Conservation (phyloP, 2,888 invertebrate genomes). For the Thymelicus lineola region DNA sequence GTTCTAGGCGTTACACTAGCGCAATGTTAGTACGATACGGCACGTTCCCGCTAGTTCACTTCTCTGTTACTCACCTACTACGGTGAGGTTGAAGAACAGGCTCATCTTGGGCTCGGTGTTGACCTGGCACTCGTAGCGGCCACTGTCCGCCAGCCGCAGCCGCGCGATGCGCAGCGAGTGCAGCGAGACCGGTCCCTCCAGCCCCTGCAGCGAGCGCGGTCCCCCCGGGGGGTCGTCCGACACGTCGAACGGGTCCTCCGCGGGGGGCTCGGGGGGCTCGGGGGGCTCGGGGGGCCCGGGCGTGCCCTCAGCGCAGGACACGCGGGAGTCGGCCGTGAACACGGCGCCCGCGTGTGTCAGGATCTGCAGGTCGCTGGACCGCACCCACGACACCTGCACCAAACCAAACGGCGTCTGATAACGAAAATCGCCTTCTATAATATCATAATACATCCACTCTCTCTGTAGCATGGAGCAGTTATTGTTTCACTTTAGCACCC, state of each 20-base stretch:
- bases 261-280: constrained; percentile 68
- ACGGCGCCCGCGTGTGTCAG: constrained; percentile 87
- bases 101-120: constrained; percentile 91
- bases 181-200: constrained; percentile 68
- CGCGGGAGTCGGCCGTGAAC: constrained; percentile 89
- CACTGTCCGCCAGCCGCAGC: constrained; percentile 86
- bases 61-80: constrained; percentile 80
- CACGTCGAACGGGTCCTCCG: constrained; percentile 75
- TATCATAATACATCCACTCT: too few species aligned
- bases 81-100: constrained; percentile 87
- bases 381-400: constrained; percentile 90
- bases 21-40: too few species aligned
- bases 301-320: constrained; percentile 85
- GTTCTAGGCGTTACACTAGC: not conserved
- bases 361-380: constrained; percentile 89
- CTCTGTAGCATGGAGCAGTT: too few species aligned
- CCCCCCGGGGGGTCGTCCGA: constrained; percentile 82
- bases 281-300: constrained; percentile 63
- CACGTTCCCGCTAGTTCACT: too few species aligned
- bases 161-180: constrained; percentile 85
- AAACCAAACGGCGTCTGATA: not conserved
- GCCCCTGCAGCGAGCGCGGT: constrained; percentile 76
- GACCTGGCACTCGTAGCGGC: constrained; percentile 90
- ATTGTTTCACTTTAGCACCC: too few species aligned
- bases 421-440: too few species aligned